phyloP scores from a whole-genome alignment of 2,888 invertebrate species.

The Cheilosia grossa region DNA sequence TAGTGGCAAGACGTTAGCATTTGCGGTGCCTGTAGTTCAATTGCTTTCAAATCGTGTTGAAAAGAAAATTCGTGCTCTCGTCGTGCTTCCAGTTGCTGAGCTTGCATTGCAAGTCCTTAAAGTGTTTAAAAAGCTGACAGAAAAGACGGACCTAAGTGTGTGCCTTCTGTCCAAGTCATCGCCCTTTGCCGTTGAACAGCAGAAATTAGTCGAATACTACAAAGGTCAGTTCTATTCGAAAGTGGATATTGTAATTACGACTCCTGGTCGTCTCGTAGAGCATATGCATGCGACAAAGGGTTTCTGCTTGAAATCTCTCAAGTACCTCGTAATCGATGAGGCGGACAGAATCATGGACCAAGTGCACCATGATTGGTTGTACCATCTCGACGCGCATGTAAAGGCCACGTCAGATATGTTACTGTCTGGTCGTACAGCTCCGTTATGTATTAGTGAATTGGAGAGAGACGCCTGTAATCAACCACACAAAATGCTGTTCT shows the following conservation, averaged over 20 bases:
- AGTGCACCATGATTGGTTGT: conserved; percentile 95
- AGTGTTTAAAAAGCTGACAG: conserved; percentile 90
- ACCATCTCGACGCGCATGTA: conserved; percentile 90
- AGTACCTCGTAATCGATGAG: conserved; percentile 96
- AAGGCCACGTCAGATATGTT: conserved; percentile 84
- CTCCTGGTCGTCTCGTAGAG: conserved; percentile 96
- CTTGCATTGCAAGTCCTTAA: conserved; percentile 94
- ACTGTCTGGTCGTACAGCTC: conserved; percentile 83
- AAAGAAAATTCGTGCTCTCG: conserved; percentile 90
- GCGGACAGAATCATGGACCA: conserved; percentile 97
- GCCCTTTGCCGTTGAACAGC: conserved; percentile 88
- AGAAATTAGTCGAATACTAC: conserved; percentile 85
- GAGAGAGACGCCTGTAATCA: conserved; percentile 76
- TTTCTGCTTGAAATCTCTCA: conserved; percentile 88
- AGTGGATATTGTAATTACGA: conserved; percentile 94
- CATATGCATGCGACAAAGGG: conserved; percentile 94
- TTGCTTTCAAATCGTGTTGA: conserved; percentile 86
- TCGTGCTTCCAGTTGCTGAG: conserved; percentile 97
- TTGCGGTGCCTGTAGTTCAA: conserved; percentile 95
- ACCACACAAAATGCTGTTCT: conserved; percentile 96
- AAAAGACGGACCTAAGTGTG: conserved; percentile 88
- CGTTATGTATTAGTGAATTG: conserved; percentile 80
- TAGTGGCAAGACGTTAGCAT: conserved; percentile 98
- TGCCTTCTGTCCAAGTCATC: conserved; percentile 88
- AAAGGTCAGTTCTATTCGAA: conserved; percentile 81